Base-by-base conservation (phyloP, 2,113 vertebrate species). In the Tyrannus savana region DNA sequence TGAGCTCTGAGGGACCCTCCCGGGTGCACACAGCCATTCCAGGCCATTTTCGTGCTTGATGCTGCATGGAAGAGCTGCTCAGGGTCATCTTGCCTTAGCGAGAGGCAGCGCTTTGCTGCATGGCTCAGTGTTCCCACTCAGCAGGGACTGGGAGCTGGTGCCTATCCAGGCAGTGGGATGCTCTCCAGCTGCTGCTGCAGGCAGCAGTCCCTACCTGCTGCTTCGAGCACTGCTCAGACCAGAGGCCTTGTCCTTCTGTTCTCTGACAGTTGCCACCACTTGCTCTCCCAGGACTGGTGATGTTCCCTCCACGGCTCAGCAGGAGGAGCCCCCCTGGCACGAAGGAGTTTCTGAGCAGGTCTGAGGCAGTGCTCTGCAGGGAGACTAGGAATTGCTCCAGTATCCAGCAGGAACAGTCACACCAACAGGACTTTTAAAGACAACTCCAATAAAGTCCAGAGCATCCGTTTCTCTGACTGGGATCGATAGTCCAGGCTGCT, bases 11-110 rank as follows among this genome's bases (percentile, higher is more conserved):
- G 62, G 33, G 19, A 60, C 22, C 8, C 27, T 60, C 31, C 44
- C 0, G 0, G 19, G n/a, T 41, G 31, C 73, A 44, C 19, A 22
- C 6, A 35, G 47, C 10, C 49, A 49, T 28, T 10, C 9, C 31
- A 35, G 14, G 8, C 67, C 3, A 2, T 55, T 78, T 35, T 7
- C 19, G 25, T 68, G 25, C 42, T 75, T 3, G 1, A 2, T 0
- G 2, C 12, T 27, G 27, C 22, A 19, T 0, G 0, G 52, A 49
- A 41, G 41, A 72, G 35, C n/a, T 75, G 37, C 84, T 73, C 3
- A 6, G 47, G 7, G 6, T 83, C 31, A 19, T 72, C 47, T 28
- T 23, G 22, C n/a, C n/a, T 44, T 46, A 4, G 59, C 2, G 25
- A 81, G 68, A 66, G 55, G 60, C 46, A 35, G 14, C 13, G 2